Conservation (phyloP, 2,113 vertebrate genomes). For the Siniperca chuatsi region DNA sequence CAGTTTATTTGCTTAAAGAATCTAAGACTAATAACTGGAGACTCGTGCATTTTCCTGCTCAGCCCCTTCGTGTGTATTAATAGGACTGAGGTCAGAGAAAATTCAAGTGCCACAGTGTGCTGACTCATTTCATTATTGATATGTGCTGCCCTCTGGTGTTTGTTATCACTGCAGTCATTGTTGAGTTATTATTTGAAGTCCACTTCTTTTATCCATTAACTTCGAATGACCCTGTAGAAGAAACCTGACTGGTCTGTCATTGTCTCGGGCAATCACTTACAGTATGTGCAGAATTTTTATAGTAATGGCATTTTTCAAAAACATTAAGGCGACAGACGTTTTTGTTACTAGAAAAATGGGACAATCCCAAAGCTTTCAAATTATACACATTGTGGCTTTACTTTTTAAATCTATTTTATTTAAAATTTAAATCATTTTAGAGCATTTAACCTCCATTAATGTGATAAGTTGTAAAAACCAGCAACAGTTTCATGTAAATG, state of each 20-base stretch:
- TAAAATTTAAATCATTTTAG: no score
- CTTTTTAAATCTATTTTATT: background rate
- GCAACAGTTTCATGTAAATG: no score
- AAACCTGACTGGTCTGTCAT: background rate
- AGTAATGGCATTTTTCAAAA: background rate
- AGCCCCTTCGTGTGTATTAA: background rate
- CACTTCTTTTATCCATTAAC: background rate
- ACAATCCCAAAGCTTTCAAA: background rate
- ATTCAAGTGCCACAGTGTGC: conserved; percentile 2
- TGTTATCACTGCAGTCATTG: background rate
- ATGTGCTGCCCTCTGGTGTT: conserved; percentile 31
- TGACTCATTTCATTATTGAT: no score
- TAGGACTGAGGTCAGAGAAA: conserved; percentile 1
- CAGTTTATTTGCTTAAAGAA: background rate
- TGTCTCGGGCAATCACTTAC: background rate
- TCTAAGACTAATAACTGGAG: background rate
- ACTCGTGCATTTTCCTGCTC: background rate
- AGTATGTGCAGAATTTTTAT: background rate
- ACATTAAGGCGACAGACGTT: background rate
- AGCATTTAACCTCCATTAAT: no score
- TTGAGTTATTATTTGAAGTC: background rate
- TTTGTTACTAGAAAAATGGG: background rate
- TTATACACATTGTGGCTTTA: background rate
- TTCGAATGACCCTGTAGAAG: background rate
- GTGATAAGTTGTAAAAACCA: no score